A percentile compares a stretch with the other conserved stretches of the same genome.
phyloP scores from a whole-genome alignment of 2,113 vertebrate genomes.

The Canis aureus region DNA sequence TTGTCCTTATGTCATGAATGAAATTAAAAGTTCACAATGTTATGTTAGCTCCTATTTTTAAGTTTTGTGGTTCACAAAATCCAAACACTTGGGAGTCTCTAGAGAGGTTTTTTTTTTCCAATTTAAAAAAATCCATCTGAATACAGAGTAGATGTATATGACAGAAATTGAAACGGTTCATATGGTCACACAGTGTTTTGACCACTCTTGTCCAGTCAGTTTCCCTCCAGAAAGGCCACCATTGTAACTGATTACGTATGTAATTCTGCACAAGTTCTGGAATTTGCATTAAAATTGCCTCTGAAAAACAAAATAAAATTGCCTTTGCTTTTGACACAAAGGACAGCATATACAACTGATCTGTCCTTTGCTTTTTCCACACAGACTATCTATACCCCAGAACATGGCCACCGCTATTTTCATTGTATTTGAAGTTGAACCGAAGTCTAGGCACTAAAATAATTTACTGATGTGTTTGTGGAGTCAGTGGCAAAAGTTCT shows the following conservation, averaged over 20 bases:
- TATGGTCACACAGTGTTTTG: neutral
- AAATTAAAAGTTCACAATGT: neutral
- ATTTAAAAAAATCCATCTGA: neutral
- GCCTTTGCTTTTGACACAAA: neutral
- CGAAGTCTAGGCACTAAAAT: slow-evolving; percentile 17
- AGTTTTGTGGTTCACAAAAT: neutral
- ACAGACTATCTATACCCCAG: neutral
- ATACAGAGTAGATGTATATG: neutral
- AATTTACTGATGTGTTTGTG: neutral
- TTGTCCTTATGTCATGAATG: neutral
- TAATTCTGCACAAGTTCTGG: neutral
- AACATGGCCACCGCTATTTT: neutral
- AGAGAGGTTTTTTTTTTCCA: neutral
- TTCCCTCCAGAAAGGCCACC: neutral
- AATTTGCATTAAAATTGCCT: neutral
- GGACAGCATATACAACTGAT: neutral
- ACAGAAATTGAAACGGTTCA: neutral
- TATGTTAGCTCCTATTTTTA: neutral
- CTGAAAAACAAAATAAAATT: neutral
- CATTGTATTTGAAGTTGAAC: slow-evolving; percentile 3
- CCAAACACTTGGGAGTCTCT: neutral
- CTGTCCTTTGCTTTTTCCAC: neutral
- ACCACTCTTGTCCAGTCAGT: neutral
- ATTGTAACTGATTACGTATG: neutral
- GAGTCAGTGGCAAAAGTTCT: neutral